Base-by-base conservation (phyloP, 1,140 invertebrate genomes). In the Helicorthomorpha holstii region DNA sequence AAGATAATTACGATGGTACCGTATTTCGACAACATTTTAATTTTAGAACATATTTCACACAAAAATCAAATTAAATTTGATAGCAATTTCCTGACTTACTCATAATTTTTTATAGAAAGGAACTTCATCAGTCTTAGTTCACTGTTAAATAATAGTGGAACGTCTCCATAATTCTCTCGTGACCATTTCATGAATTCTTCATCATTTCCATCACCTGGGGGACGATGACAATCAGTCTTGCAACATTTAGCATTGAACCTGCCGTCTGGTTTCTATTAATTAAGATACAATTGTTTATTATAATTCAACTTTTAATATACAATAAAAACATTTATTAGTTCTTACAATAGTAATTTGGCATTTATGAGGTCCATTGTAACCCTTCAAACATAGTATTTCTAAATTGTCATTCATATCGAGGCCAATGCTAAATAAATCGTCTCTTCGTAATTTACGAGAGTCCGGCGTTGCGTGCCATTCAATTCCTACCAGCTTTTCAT, bases 51-150 rank as follows among this genome's bases (percentile, higher is more conserved):
- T 41, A 12, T 41, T 41, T 41, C 19, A n/a, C n/a, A n/a, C 38
- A 41, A 12, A 12, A 12, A 12, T 19, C 12, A 12, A 41, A 41
- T 41, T 41, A 41, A 41, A 12, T 19, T 19, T 12, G 38, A 41
- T 41, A 41, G 12, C 12, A 19, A 19, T 41, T 22, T 38, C n/a
- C n/a, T n/a, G n/a, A 54, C 53, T 52, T 49, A 55, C 54, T 55
- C 44, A 38, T 41, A 55, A 27, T 52, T 27, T 12, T 34, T 22
- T 7, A 55, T 26, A 21, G 42, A 48, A 3, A 55, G 34, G 27
- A 43, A 55, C 34, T 55, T 55, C 50, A 52, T 52, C 10, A 55
- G 19, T 12, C 41, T 34, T n/a, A 55, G 25, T n/a, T n/a, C n/a
- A n/a, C n/a, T n/a, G n/a, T n/a, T n/a, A n/a, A n/a, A n/a, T n/a